phyloP scores from a whole-genome alignment of 2,888 invertebrate species.

The Xanthia togata region DNA sequence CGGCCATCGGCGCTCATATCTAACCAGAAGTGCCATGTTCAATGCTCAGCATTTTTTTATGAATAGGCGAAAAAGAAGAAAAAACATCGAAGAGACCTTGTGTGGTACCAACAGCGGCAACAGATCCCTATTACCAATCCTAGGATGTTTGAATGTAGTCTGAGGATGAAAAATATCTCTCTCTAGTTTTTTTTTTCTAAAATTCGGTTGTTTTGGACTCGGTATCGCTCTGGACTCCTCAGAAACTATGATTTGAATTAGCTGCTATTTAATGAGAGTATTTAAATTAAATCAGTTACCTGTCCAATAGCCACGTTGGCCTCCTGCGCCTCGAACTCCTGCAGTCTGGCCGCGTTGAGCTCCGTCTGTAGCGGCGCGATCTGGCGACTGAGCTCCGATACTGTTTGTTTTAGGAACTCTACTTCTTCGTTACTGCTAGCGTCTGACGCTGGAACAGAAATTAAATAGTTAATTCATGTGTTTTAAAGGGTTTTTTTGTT shows the following conservation, averaged over 20 bases:
- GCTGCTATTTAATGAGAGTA: not conserved
- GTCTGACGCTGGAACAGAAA: conserved; percentile 82
- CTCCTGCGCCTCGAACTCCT: conserved; percentile 94
- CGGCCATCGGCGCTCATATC: too few species aligned
- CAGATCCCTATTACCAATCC: not conserved
- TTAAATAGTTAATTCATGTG: not conserved
- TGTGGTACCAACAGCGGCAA: not conserved
- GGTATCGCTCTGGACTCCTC: not conserved
- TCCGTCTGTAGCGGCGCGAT: conserved; percentile 93
- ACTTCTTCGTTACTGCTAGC: conserved; percentile 91
- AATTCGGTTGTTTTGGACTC: not conserved
- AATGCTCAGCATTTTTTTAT: not conserved
- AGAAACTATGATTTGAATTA: not conserved
- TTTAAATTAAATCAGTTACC: conserved; percentile 72
- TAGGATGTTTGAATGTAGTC: not conserved
- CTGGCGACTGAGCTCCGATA: conserved; percentile 91
- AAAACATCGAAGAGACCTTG: not conserved
- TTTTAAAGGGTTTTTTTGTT: not conserved
- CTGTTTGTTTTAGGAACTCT: conserved; percentile 92
- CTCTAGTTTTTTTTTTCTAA: not conserved
- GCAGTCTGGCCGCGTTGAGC: conserved; percentile 91
- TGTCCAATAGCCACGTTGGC: conserved; percentile 90
- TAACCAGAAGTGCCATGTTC: not conserved
- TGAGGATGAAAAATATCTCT: not conserved
- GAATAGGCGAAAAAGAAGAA: not conserved